Base-by-base conservation (phyloP, 2,888 invertebrate species). In the Trachelus tabidus region DNA sequence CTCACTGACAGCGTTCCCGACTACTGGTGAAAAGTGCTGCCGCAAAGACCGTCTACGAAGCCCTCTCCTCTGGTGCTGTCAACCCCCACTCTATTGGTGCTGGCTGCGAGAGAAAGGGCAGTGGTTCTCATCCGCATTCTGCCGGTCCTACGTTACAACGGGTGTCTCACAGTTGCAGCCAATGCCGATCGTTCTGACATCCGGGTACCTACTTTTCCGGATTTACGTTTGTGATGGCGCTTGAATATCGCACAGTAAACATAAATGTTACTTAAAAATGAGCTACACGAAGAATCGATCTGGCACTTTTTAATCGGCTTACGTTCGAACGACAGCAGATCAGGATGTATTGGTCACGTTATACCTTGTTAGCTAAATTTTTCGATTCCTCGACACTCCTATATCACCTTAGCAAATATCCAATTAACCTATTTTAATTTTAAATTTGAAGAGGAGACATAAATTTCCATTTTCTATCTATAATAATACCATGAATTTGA, bases 31-130 rank as follows among this genome's bases (percentile, higher is more conserved):
- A 88, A 87, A 87, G 83, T 83, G 83, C 85, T 86, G 81, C 83
- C 82, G 84, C 85, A 79, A 84, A 83, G 85, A 83, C 82, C 83
- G 81, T 85, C 78, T 77, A 82, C 31, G 74, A 80, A 81, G 82
- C 84, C 85, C 84, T 82, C 86, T 79, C 73, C 79, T 71, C 73
- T 69, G 76, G 68, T 31, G 4, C 69, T 68, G 30, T 33, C 76
- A 77, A 76, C 78, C 71, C 75, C 85, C 83, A 84, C 87, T 80
- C 87, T 80, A 81, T 81, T 81, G 81, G 73, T 78, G 23, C 71
- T 77, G 79, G 78, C 80, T 82, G 85, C 82, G 86, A 90, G 90
- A 90, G 90, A 90, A 90, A 90, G 90, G 90, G 83, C 88, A 89
- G 90, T 77, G 90, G 87, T 85, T 88, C 89, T 90, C 90, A 89